Evolutionary conservation across 2,797 vertebrate genomes (phyloP), one percentile per base, ranked within the genome.

Genomic region (Euthynnus affinis): DNA sequence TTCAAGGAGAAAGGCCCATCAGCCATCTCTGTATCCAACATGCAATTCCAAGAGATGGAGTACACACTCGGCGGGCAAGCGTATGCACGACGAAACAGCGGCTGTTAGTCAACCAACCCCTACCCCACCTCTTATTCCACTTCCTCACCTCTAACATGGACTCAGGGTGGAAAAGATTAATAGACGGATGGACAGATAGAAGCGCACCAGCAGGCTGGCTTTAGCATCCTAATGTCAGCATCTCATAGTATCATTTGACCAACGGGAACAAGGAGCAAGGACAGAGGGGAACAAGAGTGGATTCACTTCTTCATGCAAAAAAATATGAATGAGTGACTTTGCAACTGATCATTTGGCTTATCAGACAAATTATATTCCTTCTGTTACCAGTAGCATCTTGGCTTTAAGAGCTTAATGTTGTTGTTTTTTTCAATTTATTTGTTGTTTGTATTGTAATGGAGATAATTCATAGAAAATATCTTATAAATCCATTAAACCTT

Each of bases 21-120:
- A 0, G 91, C 92, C 72, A 93, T 96, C 87, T 69, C 85, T 0
- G 87, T 96, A 60, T 92, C 94, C 58, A 86, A 82, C 76, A 88
- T 96, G 82, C 67, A 82, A 3, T 96, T 96, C 84, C 92, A 78
- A 48, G 96, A 96, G 89, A 95, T 96, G 95, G 95, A 96, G 89
- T 92, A 95, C 83, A 81, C 60, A 66, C 79, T 96, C 0, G 74
- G 90, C 0, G 94, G 95, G 51, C 91, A 92, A 74, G 95, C 91
- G 2, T 95, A 95, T 2, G 84, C 94, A 4, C 84, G 95, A 34
- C 81, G 95, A 25, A 95, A 95, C 87, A 96, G 95, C 27, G 90
- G 94, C 78, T 95, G 93, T 78, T 96, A 91, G 85, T 82, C 83
- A 42, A 22, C 59, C 62, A 27, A 13, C 9, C 9, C 56, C 4